Base-by-base conservation (phyloP, 2,888 invertebrate genomes). In the Drosophila anomalata region DNA sequence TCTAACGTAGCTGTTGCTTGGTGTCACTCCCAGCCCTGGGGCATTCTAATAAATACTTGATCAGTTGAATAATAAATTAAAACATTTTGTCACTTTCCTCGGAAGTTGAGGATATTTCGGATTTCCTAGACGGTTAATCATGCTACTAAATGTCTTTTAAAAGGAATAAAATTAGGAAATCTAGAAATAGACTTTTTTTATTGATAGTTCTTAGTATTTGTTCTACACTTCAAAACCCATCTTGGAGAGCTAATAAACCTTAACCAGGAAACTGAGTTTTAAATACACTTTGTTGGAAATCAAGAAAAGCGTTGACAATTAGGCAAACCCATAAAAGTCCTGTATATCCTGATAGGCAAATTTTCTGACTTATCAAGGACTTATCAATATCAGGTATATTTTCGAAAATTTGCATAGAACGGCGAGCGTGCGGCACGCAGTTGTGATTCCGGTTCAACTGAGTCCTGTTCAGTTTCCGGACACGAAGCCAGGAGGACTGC, bases 11-110 rank as follows among this genome's bases (percentile, higher is more conserved):
- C 54, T 48, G 17, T 41, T 48, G 53, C 48, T 33, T 41, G 73
- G 74, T 73, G 73, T 78, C 79, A 68, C 56, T 57, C 78, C 81
- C 75, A 70, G 76, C 84, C 84, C 73, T 50, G 48, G 79, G 76
- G 68, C 60, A 63, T 54, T 20, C 36, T 61, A 69, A 77, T 78
- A 82, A 85, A 81, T 81, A 85, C 62, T 75, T 82, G 77, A 82
- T 81, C 77, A 83, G 70, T 76, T 67, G 73, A 72, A 65, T 76
- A 81, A 81, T 83, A 82, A 83, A 82, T 81, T 79, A 41, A 68
- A 79, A 77, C 74, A 71, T 77, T 79, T 42, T 81, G 68, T 85
- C 83, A 82, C 86, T 74, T 75, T 44, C 33, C 48, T n/a, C 24
- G 52, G 54, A 71, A 68, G 73, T 67, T 50, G 62, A 61, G 14